Base-by-base conservation (phyloP, 2,888 invertebrate genomes). In the Caenorhabditis imperialis region DNA sequence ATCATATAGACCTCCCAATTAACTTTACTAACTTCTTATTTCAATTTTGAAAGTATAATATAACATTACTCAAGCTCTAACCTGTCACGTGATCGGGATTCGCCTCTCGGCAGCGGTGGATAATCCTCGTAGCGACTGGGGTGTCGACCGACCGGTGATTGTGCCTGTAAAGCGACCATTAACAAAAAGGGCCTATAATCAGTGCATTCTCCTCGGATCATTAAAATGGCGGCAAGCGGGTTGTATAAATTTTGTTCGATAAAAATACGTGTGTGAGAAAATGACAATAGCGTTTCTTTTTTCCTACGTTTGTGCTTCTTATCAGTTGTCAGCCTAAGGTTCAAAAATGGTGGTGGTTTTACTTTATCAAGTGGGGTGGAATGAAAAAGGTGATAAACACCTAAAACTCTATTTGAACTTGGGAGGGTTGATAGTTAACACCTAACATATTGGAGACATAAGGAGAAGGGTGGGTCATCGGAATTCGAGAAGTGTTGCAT, bases 141-240 rank as follows among this genome's bases (percentile, higher is more conserved):
- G 25, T 72, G 63, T 58, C 63, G 65, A 51, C 73, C 73, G 54
- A 55, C 65, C 20, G 73, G 65, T 33, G 73, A 73, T 61, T 65
- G 73, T 44, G 60, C 65, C 73, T 73, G 54, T 44, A 67, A 67
- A 30, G 10, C 25, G 67, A 57, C 44, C 57, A 67, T 57, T 42
- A 38, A 40, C 20, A 48, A 18, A 50, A 44, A 40, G 20, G 33
- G 23, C 45, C 18, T 22, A 51, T 16, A 10, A 18, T n/a, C n/a
- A 3, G 51, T 37, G 25, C 50, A 2, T 48, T 40, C 44, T 55
- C 40, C 55, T 42, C 35, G 38, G 42, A 51, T 50, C 57, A 58
- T 67, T 44, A 57, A 57, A 57, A 44, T 67, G 37, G 37, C n/a
- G n/a, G n/a, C n/a, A n/a, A 58, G 40, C 54, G 33, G 47, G 38